Evolutionary conservation across 1,140 invertebrate species (phyloP).

Genomic region (Magallana ariakensis): DNA sequence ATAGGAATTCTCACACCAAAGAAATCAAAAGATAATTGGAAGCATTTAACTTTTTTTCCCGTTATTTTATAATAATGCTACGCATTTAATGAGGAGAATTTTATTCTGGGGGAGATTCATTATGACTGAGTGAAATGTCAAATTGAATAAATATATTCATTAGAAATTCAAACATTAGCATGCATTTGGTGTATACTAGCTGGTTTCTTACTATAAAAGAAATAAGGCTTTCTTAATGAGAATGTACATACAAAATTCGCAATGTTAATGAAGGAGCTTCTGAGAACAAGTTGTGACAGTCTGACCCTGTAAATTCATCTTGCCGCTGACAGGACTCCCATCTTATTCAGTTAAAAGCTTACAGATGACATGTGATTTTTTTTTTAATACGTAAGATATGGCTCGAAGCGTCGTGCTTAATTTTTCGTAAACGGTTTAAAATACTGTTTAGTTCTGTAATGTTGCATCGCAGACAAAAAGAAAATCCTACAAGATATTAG

Average conservation of each 20-base stretch:
- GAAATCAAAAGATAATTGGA: no score
- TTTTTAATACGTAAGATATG: background rate
- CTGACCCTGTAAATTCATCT: constrained; percentile 21
- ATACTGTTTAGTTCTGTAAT: background rate
- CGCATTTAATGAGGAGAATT: no score
- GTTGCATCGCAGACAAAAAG: background rate
- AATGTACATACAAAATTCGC: background rate
- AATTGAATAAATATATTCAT: constrained; percentile 18
- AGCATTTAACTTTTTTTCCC: no score
- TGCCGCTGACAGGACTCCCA: background rate
- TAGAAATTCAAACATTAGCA: constrained; percentile 22
- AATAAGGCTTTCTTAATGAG: constrained; percentile 21
- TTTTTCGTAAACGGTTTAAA: background rate
- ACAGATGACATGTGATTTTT: constrained; percentile 6
- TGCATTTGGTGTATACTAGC: background rate
- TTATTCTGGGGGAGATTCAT: background rate
- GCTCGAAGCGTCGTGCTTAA: background rate
- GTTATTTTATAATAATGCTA: background rate
- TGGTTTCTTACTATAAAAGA: background rate
- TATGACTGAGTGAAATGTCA: constrained; percentile 9
- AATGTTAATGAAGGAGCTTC: background rate
- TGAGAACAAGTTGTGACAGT: background rate
- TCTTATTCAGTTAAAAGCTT: background rate
- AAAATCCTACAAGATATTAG: no score
- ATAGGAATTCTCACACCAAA: no score